These are phyloP conservation scores for Drosophila sproati DNA, from an alignment of 1,140 invertebrate species.

Conservation along the genomic window DNA sequence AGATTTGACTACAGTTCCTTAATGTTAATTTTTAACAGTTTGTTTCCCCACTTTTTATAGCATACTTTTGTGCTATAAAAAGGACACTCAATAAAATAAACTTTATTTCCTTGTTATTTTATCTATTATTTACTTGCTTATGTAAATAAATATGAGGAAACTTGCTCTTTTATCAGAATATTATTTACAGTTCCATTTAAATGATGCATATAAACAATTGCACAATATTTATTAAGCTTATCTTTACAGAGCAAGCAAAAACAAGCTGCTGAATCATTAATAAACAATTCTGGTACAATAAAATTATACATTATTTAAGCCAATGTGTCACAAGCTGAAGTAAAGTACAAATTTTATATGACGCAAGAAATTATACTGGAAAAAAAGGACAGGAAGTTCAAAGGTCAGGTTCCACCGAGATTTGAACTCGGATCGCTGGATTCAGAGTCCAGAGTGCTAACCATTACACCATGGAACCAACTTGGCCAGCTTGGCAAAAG, in stretches of 20 bases:
- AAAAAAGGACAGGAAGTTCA: background rate
- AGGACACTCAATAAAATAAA: background rate
- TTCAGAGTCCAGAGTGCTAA: conserved; percentile 96
- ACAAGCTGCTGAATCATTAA: conserved; percentile 15
- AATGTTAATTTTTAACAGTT: too few species aligned
- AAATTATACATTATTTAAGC: background rate
- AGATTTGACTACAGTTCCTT: too few species aligned
- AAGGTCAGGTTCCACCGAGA: conserved; percentile 90
- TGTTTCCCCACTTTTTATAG: background rate
- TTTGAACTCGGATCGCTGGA: conserved; percentile 95
- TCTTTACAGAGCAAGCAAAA: background rate
- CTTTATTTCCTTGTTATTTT: background rate
- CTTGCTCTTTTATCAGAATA: background rate
- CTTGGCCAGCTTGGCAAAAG: conserved; percentile 35
- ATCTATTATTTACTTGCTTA: background rate
- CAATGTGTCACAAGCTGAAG: background rate
- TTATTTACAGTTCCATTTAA: background rate
- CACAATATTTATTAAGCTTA: conserved; percentile 16
- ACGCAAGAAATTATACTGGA: background rate
- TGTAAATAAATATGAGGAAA: background rate
- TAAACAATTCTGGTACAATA: conserved; percentile 1
- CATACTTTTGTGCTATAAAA: conserved; percentile 10
- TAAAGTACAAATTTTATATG: background rate
- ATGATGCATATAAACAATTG: background rate
- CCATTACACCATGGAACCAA: conserved; percentile 95